These are phyloP conservation scores for Druon quercuslanigerum DNA, from an alignment of 1,140 invertebrate genomes.

Conservation along the genomic window DNA sequence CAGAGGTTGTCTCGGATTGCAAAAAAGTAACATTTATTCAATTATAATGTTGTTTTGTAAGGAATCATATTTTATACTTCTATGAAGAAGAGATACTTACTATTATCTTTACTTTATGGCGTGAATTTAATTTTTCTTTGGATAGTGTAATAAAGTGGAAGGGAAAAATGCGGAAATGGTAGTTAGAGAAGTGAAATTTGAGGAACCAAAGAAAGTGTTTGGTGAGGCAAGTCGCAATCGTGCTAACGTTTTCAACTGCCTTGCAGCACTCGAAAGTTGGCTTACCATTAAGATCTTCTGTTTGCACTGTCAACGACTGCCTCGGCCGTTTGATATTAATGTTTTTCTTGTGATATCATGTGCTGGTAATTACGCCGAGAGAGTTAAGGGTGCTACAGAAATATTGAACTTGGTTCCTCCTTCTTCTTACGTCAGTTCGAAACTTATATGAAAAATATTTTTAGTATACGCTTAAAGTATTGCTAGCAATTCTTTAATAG, in stretches of 20 bases:
- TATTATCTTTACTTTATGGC: background rate
- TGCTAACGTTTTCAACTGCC: background rate
- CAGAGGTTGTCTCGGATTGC: too few species aligned
- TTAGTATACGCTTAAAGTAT: too few species aligned
- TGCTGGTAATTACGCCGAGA: conserved; percentile 59
- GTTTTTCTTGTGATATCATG: conserved; percentile 66
- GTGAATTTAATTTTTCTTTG: background rate
- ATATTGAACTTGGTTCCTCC: conserved; percentile 1
- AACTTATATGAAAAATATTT: conserved; percentile 11
- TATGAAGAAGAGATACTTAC: background rate
- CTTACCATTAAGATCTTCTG: conserved; percentile 62
- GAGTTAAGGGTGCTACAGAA: conserved; percentile 8
- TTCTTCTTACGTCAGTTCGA: background rate
- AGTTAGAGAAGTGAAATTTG: conserved; percentile 20
- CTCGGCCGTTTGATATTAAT: conserved; percentile 66
- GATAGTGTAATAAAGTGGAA: background rate
- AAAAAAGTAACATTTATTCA: too few species aligned
- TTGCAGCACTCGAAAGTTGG: conserved; percentile 34
- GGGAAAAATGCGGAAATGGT: background rate
- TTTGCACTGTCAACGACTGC: conserved; percentile 66
- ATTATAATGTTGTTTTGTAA: too few species aligned
- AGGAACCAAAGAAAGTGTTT: conserved; percentile 20
- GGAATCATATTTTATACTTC: background rate
- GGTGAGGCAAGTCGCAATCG: background rate
- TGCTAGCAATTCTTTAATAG: too few species aligned